Percentiles rank a stretch among this genome's conserved stretches.
These are phyloP conservation scores for Pristionchus mayeri DNA, from an alignment of 2,888 invertebrate species.

Conservation along the genomic window DNA sequence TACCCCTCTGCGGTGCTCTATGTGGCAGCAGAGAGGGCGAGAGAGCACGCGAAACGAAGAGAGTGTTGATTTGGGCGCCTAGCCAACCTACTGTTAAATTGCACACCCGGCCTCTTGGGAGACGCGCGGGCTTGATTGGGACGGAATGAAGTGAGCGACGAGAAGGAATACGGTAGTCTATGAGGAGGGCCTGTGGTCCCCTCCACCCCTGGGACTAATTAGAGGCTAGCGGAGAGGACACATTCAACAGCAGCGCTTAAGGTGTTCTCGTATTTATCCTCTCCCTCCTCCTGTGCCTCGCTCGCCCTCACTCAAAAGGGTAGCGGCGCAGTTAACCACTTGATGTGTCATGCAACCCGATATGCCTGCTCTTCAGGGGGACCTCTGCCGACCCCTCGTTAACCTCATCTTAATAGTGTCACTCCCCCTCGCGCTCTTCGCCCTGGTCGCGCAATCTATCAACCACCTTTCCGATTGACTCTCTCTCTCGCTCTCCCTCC, in stretches of 20 bases:
- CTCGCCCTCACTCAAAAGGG: background rate
- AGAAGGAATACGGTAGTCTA: slow-evolving; percentile 9
- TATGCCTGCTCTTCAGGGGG: background rate
- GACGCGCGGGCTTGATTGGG: slow-evolving; percentile 11
- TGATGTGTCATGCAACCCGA: slow-evolving; percentile 46
- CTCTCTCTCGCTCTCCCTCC: no score
- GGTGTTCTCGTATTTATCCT: slow-evolving; percentile 4
- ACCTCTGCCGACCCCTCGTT: slow-evolving; percentile 45
- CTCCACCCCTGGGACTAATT: background rate
- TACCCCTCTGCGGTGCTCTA: background rate
- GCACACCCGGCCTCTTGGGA: slow-evolving; percentile 39
- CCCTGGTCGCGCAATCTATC: slow-evolving; percentile 27
- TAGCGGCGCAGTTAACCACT: slow-evolving; percentile 26
- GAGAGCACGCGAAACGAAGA: background rate
- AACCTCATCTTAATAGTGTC: slow-evolving; percentile 39
- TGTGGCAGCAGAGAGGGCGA: background rate
- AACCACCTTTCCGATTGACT: slow-evolving; percentile 31
- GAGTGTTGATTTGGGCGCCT: slow-evolving; percentile 43
- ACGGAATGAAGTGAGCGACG: slow-evolving; percentile 27
- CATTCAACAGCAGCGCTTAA: background rate
- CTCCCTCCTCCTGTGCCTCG: no score
- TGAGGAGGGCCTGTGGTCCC: background rate
- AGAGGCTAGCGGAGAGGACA: background rate
- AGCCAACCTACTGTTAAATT: slow-evolving; percentile 47
- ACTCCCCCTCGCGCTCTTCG: slow-evolving; percentile 24